Percentiles rank a stretch among this genome's conserved stretches.
Conservation (phyloP, 2,888 invertebrate genomes). For the Teinopalpus imperialis region DNA sequence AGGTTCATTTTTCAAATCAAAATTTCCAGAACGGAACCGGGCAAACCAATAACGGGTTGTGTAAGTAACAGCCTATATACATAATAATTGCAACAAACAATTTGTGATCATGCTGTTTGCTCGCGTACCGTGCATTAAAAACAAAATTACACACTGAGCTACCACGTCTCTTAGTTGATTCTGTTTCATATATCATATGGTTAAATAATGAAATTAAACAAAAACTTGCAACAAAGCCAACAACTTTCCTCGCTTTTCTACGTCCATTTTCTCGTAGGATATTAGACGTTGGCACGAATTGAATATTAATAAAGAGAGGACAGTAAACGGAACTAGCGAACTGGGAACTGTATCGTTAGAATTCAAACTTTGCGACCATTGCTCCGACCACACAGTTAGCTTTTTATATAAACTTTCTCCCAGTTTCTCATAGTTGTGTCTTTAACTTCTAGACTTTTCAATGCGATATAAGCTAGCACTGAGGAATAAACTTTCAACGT, state of each 20-base stretch:
- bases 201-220: no score
- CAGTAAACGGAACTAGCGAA: conserved; percentile 2
- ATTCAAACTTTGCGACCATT: conserved; percentile 11
- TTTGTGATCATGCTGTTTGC: no score
- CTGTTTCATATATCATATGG: no score
- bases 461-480: neutral
- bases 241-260: neutral
- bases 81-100: no score
- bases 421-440: conserved; percentile 1
- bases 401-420: conserved; percentile 7
- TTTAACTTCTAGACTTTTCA: neutral
- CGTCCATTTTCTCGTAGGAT: neutral
- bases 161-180: no score
- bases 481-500: conserved; percentile 3
- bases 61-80: no score
- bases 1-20: no score
- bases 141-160: no score
- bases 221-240: no score
- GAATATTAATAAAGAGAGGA: conserved; percentile 17
- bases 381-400: neutral
- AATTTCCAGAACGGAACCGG: no score
- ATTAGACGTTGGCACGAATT: conserved; percentile 1
- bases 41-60: no score
- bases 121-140: no score
- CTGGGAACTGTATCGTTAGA: neutral